Conservation (phyloP, 2,888 invertebrate species). For the Graphium colonna region DNA sequence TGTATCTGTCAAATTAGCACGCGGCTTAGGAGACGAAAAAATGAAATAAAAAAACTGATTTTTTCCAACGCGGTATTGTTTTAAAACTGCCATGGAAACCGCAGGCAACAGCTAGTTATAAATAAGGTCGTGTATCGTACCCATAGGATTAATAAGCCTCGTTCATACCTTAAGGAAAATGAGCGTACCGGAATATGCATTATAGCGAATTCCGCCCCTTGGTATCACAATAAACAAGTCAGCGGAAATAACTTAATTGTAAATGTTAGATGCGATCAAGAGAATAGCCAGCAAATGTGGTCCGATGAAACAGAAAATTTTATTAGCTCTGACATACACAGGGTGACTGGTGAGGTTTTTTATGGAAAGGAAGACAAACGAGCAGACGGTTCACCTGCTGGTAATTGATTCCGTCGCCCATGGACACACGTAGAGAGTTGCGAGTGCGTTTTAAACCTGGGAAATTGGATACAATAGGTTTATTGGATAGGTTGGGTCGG, state of each 20-base stretch:
- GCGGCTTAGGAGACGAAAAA: not conserved
- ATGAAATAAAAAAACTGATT: not conserved
- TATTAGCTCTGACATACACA: slow-evolving; percentile 15
- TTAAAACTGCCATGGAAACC: not conserved
- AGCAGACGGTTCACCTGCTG: too few relatives aligned
- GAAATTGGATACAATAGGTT: too few relatives aligned
- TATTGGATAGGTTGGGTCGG: too few relatives aligned
- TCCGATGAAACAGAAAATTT: slow-evolving; percentile 17
- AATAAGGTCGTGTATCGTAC: too few relatives aligned
- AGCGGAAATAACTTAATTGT: slow-evolving; percentile 5
- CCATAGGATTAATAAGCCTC: not conserved
- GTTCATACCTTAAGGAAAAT: not conserved
- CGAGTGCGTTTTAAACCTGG: too few relatives aligned
- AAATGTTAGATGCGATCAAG: not conserved
- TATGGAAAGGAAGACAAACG: too few relatives aligned
- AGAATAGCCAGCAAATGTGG: slow-evolving; percentile 2
- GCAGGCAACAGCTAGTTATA: too few relatives aligned
- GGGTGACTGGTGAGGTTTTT: too few relatives aligned
- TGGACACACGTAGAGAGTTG: too few relatives aligned
- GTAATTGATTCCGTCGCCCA: too few relatives aligned
- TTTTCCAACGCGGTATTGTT: not conserved
- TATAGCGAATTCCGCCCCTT: not conserved
- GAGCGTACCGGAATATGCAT: not conserved
- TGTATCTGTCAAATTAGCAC: not conserved
- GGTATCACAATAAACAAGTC: not conserved